Base-by-base conservation (phyloP, 2,888 invertebrate species). In the Scelioninae gen. 2 region DNA sequence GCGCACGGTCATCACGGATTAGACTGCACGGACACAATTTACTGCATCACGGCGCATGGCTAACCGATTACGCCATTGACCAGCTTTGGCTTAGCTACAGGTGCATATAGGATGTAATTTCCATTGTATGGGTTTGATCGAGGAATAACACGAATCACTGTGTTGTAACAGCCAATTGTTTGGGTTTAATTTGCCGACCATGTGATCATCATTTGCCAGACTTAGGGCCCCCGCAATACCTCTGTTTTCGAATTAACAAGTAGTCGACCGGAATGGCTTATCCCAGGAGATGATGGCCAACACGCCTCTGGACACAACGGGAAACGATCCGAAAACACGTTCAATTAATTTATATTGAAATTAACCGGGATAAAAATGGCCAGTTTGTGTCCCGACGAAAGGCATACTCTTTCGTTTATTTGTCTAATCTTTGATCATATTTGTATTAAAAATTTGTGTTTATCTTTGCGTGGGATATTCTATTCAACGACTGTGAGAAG, bases 41-140 rank as follows among this genome's bases (percentile, higher is more conserved):
- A 76, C 79, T 80, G 79, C 79, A 77, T 82, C 80, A 79, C 80
- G 79, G 81, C 79, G 79, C 80, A 81, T 81, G 80, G 80, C 79
- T 79, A 78, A 82, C 82, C 82, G 82, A 82, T 82, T 82, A 82
- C 79, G 46, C 60, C 41, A 69, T 57, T 61, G 61, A 60, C 67
- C 73, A 73, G 73, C 63, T 75, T 76, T 70, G 68, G 73, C 73
- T 76, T 71, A 74, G 76, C 79, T 78, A 80, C 80, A 79, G 80
- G 78, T 80, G 79, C 77, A 78, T 77, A 63, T 53, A 50, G 64
- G 53, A 64, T 74, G 65, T 74, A 65, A 69, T 74, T 70, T 70
- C 57, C 55, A 65, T 69, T 74, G 65, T 70, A 61, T 65, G 11
- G 57, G 10, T 37, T 43, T 69, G 73, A 73, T 68, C 58, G 57